Evolutionary conservation across 2,797 vertebrate species (phyloP).

Genomic region (Galago senegalensis): DNA sequence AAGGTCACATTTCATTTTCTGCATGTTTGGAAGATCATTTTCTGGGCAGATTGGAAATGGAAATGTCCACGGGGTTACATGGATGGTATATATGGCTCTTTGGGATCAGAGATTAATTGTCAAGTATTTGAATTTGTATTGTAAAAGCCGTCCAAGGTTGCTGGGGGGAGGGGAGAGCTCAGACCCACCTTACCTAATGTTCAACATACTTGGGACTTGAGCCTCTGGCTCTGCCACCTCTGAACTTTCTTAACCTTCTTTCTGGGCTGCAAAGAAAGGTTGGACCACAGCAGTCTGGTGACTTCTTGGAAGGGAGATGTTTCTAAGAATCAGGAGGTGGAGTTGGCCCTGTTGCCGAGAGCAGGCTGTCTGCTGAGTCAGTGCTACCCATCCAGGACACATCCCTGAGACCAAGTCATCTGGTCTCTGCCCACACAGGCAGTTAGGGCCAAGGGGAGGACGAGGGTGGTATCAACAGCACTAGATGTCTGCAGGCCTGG

Average conservation of each 20-base stretch:
- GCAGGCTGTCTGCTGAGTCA: background rate
- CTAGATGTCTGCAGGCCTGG: background rate
- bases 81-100: constrained; percentile 36
- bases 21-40: constrained; percentile 26
- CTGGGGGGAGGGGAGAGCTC: background rate
- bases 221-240: background rate
- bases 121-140: constrained; percentile 43
- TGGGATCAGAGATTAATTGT: constrained; percentile 69
- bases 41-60: constrained; percentile 49
- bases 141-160: constrained; percentile 51
- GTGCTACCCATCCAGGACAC: background rate
- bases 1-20: constrained; percentile 74
- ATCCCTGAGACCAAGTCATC: background rate
- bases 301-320: background rate
- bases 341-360: background rate
- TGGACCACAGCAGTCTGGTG: accelerated
- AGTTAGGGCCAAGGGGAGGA: background rate
- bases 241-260: background rate
- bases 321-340: constrained; percentile 8
- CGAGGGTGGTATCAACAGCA: background rate
- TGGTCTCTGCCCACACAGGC: background rate
- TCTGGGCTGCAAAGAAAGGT: background rate
- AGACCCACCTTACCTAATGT: background rate
- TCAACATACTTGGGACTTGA: background rate
- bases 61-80: constrained; percentile 72